Base-by-base conservation (phyloP, 2,888 invertebrate genomes). In the Trissoscelio sp. region DNA sequence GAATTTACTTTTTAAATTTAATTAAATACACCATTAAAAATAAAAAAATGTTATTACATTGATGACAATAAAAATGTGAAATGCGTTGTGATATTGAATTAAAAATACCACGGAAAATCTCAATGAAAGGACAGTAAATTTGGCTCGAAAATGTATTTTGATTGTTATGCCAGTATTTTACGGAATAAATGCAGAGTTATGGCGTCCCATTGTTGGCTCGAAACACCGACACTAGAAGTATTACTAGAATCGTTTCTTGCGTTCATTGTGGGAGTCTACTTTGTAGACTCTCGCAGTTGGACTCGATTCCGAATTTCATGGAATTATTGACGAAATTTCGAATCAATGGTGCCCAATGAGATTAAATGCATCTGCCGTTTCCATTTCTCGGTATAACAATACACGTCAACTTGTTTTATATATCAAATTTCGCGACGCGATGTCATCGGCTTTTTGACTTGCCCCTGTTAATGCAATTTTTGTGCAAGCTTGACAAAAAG, bases 301-400 rank as follows among this genome's bases (percentile, higher is more conserved):
- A 69, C 51, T 31, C 51, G 67, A 51, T 22, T 62, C n/a, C 31
- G 31, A 79, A 72, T 79, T 79, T 79, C 79, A 72, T 34, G 53
- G 79, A 79, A 79, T 72, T 79, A 79, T 79, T 72, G 55, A 79
- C 66, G 51, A 79, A 79, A 79, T 66, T 72, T 64, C 64, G 28
- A 72, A 72, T 79, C 58, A 78, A 79, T 79, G 24, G 60, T 24
- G n/a, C n/a, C 55, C 22, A 66, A 57, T 14, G 34, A 24, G 66
- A 79, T 72, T 67, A 72, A 60, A 22, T 67, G 48, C 79, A 79
- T 79, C 79, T 79, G 72, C 72, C 60, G 53, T n/a, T n/a, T 51
- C 60, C 24, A 78, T 75, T 60, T 55, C 34, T 37, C 37, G 16
- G n/a, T 18, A 31, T 9, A 53, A 72, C 55, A 55, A 73, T 64